Evolutionary conservation across 2,113 vertebrate genomes (phyloP).

Genomic region (Probosciger aterrimus): DNA sequence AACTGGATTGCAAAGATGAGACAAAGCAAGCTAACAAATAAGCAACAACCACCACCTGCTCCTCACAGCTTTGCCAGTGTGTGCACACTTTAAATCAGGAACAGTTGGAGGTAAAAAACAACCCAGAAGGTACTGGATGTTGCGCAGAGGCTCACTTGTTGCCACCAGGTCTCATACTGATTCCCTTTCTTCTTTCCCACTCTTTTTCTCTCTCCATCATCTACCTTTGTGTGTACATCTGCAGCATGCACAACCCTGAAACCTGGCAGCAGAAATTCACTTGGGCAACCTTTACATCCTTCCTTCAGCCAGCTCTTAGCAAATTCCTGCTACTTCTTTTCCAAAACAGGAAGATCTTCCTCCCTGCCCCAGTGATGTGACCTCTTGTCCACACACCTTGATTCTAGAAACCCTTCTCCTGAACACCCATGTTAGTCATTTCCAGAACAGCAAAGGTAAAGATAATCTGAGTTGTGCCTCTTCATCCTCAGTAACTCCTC

Average conservation of each 20-base stretch:
- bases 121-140: background rate
- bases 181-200: background rate
- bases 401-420: background rate
- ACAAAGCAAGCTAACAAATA: conserved; percentile 26
- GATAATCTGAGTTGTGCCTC: background rate
- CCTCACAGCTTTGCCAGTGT: background rate
- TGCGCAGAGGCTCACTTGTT: background rate
- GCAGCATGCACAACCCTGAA: background rate
- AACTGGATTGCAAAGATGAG: conserved; percentile 21
- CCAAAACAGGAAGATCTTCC: background rate
- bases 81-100: background rate
- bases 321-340: background rate
- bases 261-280: background rate
- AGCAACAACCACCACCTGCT: conserved; percentile 47
- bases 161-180: background rate
- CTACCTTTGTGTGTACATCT: background rate
- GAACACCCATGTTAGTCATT: background rate
- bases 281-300: background rate
- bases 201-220: background rate
- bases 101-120: background rate
- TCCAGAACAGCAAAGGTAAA: background rate
- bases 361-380: background rate
- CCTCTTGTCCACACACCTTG: background rate
- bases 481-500: background rate
- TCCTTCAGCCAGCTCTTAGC: background rate